phyloP scores from a whole-genome alignment of 1,140 invertebrate species.

The Arctopsyche grandis region DNA sequence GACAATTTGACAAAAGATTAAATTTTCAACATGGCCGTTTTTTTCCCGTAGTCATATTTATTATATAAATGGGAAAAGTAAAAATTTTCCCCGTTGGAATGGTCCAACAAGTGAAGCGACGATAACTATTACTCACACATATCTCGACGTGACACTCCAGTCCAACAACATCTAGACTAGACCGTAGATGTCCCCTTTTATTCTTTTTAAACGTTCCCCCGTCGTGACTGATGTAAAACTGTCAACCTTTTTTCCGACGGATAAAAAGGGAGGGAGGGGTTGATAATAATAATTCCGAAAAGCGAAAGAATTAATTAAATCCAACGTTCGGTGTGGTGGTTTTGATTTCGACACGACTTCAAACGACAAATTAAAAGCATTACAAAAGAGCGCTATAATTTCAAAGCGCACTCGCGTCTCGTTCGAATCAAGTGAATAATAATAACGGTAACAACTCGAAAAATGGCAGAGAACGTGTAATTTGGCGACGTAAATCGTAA shows the following conservation, averaged over 20 bases:
- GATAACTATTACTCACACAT: slow-evolving; percentile 47
- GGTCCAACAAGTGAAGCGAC: slow-evolving; percentile 40
- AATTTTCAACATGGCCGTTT: no score
- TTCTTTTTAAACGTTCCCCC: slow-evolving; percentile 22
- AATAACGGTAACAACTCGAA: background rate
- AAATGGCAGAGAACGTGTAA: background rate
- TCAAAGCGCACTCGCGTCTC: background rate
- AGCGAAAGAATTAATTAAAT: slow-evolving; percentile 4
- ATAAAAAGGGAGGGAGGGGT: slow-evolving; percentile 23
- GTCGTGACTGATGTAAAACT: slow-evolving; percentile 43
- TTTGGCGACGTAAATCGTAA: slow-evolving; percentile 20
- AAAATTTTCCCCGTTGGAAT: background rate
- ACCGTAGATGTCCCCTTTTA: slow-evolving; percentile 28
- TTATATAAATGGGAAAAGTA: background rate
- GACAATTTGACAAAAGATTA: no score
- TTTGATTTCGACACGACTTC: no score
- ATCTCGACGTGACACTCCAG: slow-evolving; percentile 46
- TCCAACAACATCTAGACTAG: slow-evolving; percentile 35
- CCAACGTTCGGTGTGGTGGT: background rate
- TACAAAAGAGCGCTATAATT: slow-evolving; percentile 7
- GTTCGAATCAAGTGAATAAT: background rate
- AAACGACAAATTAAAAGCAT: no score
- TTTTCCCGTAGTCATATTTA: no score
- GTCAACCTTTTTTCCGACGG: slow-evolving; percentile 35
- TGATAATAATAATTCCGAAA: slow-evolving; percentile 13